Base-by-base conservation (phyloP, 1,140 invertebrate genomes). In the Bathynomus jamesi region DNA sequence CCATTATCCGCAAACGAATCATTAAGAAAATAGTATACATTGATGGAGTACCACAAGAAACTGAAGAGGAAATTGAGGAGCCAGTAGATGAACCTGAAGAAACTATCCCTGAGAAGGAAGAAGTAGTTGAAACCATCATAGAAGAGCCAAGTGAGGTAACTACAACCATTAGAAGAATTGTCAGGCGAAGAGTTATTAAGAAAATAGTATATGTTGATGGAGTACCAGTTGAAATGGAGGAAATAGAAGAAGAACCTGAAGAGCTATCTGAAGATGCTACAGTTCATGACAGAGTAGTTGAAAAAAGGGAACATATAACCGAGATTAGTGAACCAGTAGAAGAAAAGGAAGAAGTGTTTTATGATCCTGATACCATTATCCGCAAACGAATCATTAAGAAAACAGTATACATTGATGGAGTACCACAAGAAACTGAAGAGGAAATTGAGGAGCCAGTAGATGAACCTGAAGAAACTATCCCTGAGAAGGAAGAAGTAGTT, bases 21-120 rank as follows among this genome's bases (percentile, higher is more conserved):
- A 72, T 72, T 29, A 67, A 67, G 53, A 72, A 72, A 13, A 53
- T 72, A 24, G 61, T 67, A 10, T 65, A 65, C 28, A 72, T 72
- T 61, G 71, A 67, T 24, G 71, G 71, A 13, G 32, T 31, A 21
- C 71, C 71, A 13, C 25, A 60, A 2, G 67, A 69, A 69, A 61
- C 60, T 17, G 60, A 32, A 5, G 67, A 69, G 28, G 67, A 69
- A 69, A 46, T 69, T 7, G 67, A 69, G 27, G 67, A 69, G 66
- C 61, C 70, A 28, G n/a, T n/a, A n/a, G n/a, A n/a, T n/a, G n/a
- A n/a, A n/a, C n/a, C n/a, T n/a, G n/a, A n/a, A n/a, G n/a, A n/a
- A n/a, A n/a, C n/a, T n/a, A n/a, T n/a, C n/a, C n/a, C n/a, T n/a
- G n/a, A n/a, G n/a, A n/a, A n/a, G n/a, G 64, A 72, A 27, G 70